Evolutionary conservation across 2,113 vertebrate genomes (phyloP), one percentile per base, ranked within the genome.

Genomic region (Osmerus mordax): DNA sequence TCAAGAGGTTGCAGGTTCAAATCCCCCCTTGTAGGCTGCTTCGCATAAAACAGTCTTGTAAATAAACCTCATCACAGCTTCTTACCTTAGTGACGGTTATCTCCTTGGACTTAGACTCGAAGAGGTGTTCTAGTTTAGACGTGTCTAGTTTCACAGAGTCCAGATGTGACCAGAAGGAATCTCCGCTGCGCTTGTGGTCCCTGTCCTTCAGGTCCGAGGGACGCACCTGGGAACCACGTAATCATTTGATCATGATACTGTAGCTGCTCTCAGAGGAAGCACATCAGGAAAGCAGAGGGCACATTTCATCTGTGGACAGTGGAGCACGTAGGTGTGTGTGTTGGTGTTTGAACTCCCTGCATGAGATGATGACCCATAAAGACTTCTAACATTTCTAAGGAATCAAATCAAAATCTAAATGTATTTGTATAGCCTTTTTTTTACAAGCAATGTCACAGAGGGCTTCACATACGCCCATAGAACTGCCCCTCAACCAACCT

Each of bases 81-180:
- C 32, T 89, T 94, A 99, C 97, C 95, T 98, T 99, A 54, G 96
- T 95, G 76, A 94, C 94, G 56, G 95, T 92, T 73, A 96, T 92
- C 90, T 99, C 97, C 84, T 99, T 99, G 63, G 97, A 99, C 78
- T 97, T 99, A 11, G 94, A 90, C 86, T 99, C 97, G 90, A 99
- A 99, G 79, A 99, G 94, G 82, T 95, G 93, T 77, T 99, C 97
- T 85, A 99, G 93, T 91, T 95, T 97, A 87, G 93, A 91, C 7
- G 95, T 96, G 84, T 99, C 97, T 83, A 99, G 81, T 79, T 95
- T 98, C 64, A 99, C 94, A 23, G 95, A 89, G 71, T 99, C 96
- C 91, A 99, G 93, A 93, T 94, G 95, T 60, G 95, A 94, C 97
- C 97, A 99, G 73, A 99, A 88, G 25, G 95, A 96, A 85, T 96